Evolutionary conservation across 2,888 invertebrate species (phyloP).

Genomic region (Diplolepis rosae): DNA sequence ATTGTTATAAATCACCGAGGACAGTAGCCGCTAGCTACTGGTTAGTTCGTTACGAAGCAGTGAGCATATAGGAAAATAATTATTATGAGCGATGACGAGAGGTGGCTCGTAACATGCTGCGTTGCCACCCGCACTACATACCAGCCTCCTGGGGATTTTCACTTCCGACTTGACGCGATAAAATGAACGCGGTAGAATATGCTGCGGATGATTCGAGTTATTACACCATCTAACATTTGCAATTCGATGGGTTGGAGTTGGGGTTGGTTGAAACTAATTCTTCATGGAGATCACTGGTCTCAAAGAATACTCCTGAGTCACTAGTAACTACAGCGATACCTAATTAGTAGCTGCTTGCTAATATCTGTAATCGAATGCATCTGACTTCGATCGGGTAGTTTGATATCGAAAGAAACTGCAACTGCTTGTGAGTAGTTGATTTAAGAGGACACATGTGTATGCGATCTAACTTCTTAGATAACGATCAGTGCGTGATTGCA

Average conservation of each 20-base stretch:
- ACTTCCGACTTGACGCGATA: conserved; percentile 55
- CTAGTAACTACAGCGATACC: not conserved
- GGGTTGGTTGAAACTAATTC: not conserved
- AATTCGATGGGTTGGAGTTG: not conserved
- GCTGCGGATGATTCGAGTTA: conserved; percentile 35
- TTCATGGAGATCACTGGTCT: not conserved
- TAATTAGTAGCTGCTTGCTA: conserved; percentile 11
- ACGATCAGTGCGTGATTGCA: conserved; percentile 27
- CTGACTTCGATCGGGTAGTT: not conserved
- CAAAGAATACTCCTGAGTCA: not conserved
- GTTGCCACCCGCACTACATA: conserved; percentile 52
- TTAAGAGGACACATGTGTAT: conserved; percentile 24
- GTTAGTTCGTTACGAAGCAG: conserved; percentile 53
- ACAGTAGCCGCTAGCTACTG: conserved; percentile 63
- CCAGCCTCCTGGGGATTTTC: conserved; percentile 52
- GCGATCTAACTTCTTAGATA: conserved; percentile 20
- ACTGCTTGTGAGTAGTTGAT: conserved; percentile 16
- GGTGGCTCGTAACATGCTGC: conserved; percentile 37
- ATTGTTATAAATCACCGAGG: conserved; percentile 66
- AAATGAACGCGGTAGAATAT: conserved; percentile 46
- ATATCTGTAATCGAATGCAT: conserved; percentile 24
- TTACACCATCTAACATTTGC: conserved; percentile 25
- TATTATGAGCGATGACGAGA: conserved; percentile 62
- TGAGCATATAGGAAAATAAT: conserved; percentile 67
- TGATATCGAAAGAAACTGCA: not conserved